Percentiles rank a stretch among this genome's conserved stretches.
phyloP scores from a whole-genome alignment of 2,888 invertebrate genomes.

The Elmis aenea region DNA sequence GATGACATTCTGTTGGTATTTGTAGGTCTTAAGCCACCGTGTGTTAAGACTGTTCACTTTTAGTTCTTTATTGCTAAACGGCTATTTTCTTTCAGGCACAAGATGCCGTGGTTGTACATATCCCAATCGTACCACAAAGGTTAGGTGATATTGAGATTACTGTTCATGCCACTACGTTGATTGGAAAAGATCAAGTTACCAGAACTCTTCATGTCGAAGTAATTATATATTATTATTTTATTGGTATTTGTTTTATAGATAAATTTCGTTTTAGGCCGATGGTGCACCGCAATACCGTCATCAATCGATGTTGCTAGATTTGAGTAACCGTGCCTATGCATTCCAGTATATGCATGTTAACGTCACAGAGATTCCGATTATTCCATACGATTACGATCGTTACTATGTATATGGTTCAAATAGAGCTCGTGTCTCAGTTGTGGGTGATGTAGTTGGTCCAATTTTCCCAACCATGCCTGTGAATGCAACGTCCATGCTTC shows the following conservation, averaged over 20 bases:
- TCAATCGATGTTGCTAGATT: slow-evolving; percentile 85
- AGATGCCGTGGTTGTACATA: slow-evolving; percentile 75
- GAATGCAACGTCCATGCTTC: slow-evolving; percentile 74
- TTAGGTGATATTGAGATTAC: slow-evolving; percentile 72
- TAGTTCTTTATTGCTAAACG: too few relatives aligned
- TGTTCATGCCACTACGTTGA: slow-evolving; percentile 69
- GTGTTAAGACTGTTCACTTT: too few relatives aligned
- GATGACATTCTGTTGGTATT: too few relatives aligned
- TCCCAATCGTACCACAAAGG: slow-evolving; percentile 82
- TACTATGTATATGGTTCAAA: slow-evolving; percentile 95
- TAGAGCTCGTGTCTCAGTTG: slow-evolving; percentile 72
- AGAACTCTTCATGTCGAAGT: slow-evolving; percentile 66
- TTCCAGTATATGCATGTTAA: slow-evolving; percentile 95
- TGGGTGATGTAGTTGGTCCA: slow-evolving; percentile 90
- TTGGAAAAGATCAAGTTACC: slow-evolving; percentile 67
- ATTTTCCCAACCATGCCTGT: slow-evolving; percentile 91
- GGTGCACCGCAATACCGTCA: slow-evolving; percentile 89
- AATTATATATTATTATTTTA: slow-evolving; percentile 22
- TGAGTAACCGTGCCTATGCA: slow-evolving; percentile 86
- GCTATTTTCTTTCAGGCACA: slow-evolving; percentile 52
- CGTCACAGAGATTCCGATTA: slow-evolving; percentile 87
- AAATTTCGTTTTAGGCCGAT: slow-evolving; percentile 58
- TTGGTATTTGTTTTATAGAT: slow-evolving; percentile 4
- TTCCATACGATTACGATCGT: slow-evolving; percentile 84
- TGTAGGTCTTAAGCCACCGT: too few relatives aligned